These are phyloP conservation scores for Alviniconcha marisindica DNA, from an alignment of 1,140 invertebrate species.

Conservation along the genomic window DNA sequence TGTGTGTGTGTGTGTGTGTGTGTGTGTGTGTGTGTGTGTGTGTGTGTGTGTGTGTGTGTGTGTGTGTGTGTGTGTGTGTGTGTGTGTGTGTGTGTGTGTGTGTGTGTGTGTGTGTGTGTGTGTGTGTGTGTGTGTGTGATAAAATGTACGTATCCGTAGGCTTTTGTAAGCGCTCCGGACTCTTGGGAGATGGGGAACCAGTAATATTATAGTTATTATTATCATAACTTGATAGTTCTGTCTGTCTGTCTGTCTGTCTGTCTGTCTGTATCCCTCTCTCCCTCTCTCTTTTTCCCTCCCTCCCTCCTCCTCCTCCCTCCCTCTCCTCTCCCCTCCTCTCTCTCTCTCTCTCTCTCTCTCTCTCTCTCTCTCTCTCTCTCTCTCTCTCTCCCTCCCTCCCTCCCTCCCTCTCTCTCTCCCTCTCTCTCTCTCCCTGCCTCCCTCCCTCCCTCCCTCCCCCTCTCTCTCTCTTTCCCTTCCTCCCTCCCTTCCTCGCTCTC, in stretches of 20 bases:
- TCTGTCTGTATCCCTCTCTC: not conserved
- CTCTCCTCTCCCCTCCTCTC: not conserved
- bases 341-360: constrained; percentile 30
- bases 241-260: not conserved
- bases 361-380: constrained; percentile 18
- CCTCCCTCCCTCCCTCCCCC: not conserved
- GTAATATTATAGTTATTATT: too few relatives aligned
- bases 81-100: not conserved
- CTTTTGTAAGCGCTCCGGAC: not conserved
- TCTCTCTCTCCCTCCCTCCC: not conserved
- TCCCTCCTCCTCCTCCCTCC: not conserved
- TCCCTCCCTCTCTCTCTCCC: not conserved
- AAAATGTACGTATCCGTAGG: not conserved
- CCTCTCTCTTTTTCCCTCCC: too few relatives aligned
- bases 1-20: not conserved
- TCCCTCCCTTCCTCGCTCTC: not conserved
- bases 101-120: not conserved
- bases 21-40: too few relatives aligned
- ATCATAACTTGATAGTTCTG: too few relatives aligned
- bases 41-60: too few relatives aligned
- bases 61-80: not conserved
- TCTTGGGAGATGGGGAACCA: too few relatives aligned
- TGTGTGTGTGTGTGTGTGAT: not conserved
- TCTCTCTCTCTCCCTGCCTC: not conserved
- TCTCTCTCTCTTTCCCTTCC: not conserved